A percentile compares a stretch with the other conserved stretches of the same genome.
Evolutionary conservation across 2,113 vertebrate genomes (phyloP).

Genomic region (Phaetusa simplex): DNA sequence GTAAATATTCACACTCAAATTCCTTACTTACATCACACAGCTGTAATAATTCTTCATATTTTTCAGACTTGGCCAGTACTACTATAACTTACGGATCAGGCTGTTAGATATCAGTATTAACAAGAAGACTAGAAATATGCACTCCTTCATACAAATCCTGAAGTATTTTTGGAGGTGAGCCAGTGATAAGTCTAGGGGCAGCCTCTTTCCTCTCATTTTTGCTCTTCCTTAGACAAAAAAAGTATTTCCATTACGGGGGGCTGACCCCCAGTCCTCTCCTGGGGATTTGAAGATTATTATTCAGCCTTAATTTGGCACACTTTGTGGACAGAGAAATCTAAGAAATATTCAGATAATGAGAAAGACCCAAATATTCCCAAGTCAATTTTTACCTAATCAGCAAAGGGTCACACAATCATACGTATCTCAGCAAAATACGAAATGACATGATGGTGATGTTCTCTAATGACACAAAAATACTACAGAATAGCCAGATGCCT

Average conservation of each 20-base stretch:
- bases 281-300: neutral
- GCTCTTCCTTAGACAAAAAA: neutral
- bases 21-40: neutral
- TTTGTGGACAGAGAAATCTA: neutral
- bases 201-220: neutral
- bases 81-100: neutral
- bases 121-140: neutral
- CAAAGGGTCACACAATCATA: neutral
- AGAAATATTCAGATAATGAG: neutral
- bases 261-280: neutral
- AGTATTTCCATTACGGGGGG: neutral
- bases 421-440: neutral
- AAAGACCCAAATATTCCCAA: neutral
- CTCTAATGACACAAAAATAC: slow-evolving; percentile 30
- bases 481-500: neutral
- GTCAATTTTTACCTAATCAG: neutral
- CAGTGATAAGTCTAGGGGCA: neutral
- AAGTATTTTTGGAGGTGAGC: neutral
- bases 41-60: neutral
- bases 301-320: neutral
- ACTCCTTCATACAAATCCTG: neutral
- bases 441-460: neutral
- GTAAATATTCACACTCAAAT: neutral
- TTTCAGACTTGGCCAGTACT: neutral
- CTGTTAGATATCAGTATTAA: neutral